Evolutionary conservation across 2,113 vertebrate genomes (phyloP).

Genomic region (Chaetops frenatus): DNA sequence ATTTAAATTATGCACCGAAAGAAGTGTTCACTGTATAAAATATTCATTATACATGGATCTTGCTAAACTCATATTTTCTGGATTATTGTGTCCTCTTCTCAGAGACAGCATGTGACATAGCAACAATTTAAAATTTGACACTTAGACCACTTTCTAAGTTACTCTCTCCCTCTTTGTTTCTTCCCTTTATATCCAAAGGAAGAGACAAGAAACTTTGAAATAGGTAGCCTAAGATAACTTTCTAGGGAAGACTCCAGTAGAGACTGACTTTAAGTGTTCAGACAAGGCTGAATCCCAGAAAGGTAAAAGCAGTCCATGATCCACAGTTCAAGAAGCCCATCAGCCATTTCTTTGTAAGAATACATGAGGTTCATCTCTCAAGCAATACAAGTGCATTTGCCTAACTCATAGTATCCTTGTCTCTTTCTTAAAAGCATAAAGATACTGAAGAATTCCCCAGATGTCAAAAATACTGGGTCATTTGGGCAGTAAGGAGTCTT

Average conservation of each 20-base stretch:
- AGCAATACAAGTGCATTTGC: background rate
- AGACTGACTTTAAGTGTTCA: background rate
- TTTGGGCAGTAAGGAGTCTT: background rate
- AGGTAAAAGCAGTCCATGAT: background rate
- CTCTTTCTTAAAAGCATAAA: background rate
- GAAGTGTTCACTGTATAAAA: background rate
- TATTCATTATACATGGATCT: slow-evolving; percentile 28
- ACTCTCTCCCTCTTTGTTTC: background rate
- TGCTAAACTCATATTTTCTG: slow-evolving; percentile 10
- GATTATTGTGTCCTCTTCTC: background rate
- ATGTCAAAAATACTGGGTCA: background rate
- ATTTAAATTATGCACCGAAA: slow-evolving; percentile 38
- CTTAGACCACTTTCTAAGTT: background rate
- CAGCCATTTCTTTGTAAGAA: background rate
- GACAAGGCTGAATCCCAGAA: background rate
- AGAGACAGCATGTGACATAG: background rate
- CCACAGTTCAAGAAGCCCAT: background rate
- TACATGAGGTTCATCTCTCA: background rate
- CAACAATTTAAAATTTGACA: slow-evolving; percentile 22
- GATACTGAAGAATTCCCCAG: background rate
- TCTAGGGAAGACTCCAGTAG: background rate
- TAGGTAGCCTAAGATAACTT: background rate
- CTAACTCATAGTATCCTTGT: background rate
- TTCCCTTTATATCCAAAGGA: background rate
- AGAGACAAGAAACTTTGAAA: background rate